Conservation (phyloP, 2,113 vertebrate genomes). For the human region GRCh38 chr6:57026001-57026500, state of each 20-base stretch:
- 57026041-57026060: background rate
- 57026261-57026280: slow-evolving; percentile 38
- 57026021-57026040: background rate
- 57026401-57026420: background rate
- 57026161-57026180: background rate
- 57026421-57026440: background rate
- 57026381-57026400: background rate
- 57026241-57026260: slow-evolving; percentile 54
- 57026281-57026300: slow-evolving; percentile 12
- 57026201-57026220: background rate
- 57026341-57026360: slow-evolving; percentile 49
- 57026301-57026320: slow-evolving; percentile 38
- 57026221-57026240: background rate
- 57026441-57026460: background rate
- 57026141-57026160: background rate
- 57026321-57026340: slow-evolving; percentile 63
- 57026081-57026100: slow-evolving; percentile 27
- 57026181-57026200: background rate
- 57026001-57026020: background rate
- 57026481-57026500: background rate
- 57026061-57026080: slow-evolving; percentile 28
- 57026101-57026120: slow-evolving; percentile 16
- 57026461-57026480: background rate
- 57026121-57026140: background rate
- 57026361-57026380: background rate